These are phyloP conservation scores for Macropodus opercularis DNA, from an alignment of 2,797 vertebrate species.

Conservation along the genomic window DNA sequence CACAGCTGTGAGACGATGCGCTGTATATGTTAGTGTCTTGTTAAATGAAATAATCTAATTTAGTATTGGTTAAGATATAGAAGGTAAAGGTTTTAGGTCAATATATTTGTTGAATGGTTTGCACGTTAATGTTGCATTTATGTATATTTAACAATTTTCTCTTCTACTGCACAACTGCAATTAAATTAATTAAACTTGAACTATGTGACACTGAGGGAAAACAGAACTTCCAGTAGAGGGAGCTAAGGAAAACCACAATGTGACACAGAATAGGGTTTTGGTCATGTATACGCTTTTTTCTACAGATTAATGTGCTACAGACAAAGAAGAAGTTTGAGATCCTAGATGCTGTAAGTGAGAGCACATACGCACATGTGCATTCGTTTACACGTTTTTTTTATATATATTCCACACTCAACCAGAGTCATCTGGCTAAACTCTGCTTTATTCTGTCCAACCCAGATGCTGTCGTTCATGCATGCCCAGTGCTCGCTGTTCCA, in stretches of 20 bases:
- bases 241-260: neutral
- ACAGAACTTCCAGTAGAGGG: conserved; percentile 44
- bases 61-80: conserved; percentile 20
- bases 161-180: neutral
- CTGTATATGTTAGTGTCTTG: conserved; percentile 31
- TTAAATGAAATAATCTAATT: conserved; percentile 53
- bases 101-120: neutral
- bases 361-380: neutral
- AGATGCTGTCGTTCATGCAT: conserved; percentile 99
- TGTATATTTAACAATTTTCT: neutral
- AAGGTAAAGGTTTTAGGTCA: conserved; percentile 22
- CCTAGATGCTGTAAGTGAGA: conserved; percentile 89
- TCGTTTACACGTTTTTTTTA: neutral
- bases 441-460: conserved; percentile 19
- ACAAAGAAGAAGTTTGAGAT: conserved; percentile 99
- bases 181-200: neutral
- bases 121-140: no score
- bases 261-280: no score
- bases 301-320: conserved; percentile 96
- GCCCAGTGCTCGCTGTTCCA: conserved; percentile 96
- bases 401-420: neutral
- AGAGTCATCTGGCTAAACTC: accelerated
- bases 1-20: conserved; percentile 27
- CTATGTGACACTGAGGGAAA: neutral
- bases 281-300: no score